Conservation (phyloP, 2,797 vertebrate genomes). For the Gallinago solitaria region DNA sequence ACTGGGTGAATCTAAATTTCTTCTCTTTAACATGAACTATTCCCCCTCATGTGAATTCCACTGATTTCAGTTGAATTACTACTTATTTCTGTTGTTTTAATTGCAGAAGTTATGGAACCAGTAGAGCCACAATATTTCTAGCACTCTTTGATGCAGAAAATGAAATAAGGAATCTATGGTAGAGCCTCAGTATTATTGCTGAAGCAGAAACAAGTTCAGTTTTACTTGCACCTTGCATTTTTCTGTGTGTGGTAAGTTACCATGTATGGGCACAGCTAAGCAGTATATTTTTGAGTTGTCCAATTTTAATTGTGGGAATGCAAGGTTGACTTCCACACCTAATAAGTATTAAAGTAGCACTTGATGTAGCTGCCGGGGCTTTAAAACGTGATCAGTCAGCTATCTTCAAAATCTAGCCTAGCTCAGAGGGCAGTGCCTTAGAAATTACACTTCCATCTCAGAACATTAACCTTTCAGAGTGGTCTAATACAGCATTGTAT, state of each 20-base stretch:
- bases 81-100: constrained; percentile 18
- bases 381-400: constrained; percentile 10
- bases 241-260: background rate
- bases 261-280: background rate
- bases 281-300: background rate
- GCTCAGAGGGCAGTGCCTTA: background rate
- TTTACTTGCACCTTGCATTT: constrained; percentile 3
- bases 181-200: background rate
- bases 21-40: background rate
- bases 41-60: background rate
- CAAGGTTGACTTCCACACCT: background rate
- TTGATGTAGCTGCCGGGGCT: background rate
- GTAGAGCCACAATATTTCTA: background rate
- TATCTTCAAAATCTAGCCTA: background rate
- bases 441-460: background rate
- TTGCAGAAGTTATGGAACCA: background rate
- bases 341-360: constrained; percentile 3
- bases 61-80: constrained; percentile 20
- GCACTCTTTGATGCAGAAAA: background rate
- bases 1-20: background rate
- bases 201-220: background rate
- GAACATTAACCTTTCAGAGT: background rate
- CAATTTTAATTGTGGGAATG: constrained; percentile 11
- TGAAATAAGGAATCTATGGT: background rate
- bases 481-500: background rate